A percentile compares a stretch with the other conserved stretches of the same genome.
Evolutionary conservation across 2,113 vertebrate species (phyloP).

Genomic region (Silurus asotus): DNA sequence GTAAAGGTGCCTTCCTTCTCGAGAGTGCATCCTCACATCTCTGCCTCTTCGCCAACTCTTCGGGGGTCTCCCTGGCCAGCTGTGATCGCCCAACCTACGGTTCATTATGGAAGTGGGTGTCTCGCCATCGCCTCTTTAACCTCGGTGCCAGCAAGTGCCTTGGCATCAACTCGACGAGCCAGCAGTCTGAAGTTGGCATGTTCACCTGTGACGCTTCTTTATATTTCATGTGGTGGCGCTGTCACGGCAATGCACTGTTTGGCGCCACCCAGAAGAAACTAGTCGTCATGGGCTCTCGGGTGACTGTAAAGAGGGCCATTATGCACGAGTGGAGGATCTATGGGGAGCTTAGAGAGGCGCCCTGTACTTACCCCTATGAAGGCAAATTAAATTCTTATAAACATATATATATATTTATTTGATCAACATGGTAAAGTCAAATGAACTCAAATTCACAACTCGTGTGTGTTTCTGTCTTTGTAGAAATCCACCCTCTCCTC

Average conservation of each 20-base stretch:
- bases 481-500: conserved; percentile 85
- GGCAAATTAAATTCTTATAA: conserved; percentile 68
- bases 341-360: conserved; percentile 73
- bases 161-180: conserved; percentile 77
- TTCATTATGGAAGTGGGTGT: conserved; percentile 96
- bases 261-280: conserved; percentile 77
- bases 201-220: conserved; percentile 79
- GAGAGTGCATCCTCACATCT: conserved; percentile 76
- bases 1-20: conserved; percentile 83
- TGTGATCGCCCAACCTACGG: conserved; percentile 73
- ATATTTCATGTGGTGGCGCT: conserved; percentile 80
- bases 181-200: conserved; percentile 70
- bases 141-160: conserved; percentile 81
- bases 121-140: conserved; percentile 84
- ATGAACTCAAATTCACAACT: background rate
- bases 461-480: conserved; percentile 54
- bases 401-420: too few relatives aligned
- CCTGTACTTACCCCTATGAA: conserved; percentile 85
- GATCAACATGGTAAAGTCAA: too few relatives aligned
- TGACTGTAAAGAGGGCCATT: conserved; percentile 75
- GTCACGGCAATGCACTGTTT: conserved; percentile 71
- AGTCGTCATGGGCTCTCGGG: conserved; percentile 63
- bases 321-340: conserved; percentile 79
- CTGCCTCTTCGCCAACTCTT: conserved; percentile 75
- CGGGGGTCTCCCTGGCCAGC: conserved; percentile 75